Percentiles rank a stretch among this genome's conserved stretches.
Evolutionary conservation across 2,113 vertebrate genomes (phyloP).

Genomic region (Callorhinus ursinus): DNA sequence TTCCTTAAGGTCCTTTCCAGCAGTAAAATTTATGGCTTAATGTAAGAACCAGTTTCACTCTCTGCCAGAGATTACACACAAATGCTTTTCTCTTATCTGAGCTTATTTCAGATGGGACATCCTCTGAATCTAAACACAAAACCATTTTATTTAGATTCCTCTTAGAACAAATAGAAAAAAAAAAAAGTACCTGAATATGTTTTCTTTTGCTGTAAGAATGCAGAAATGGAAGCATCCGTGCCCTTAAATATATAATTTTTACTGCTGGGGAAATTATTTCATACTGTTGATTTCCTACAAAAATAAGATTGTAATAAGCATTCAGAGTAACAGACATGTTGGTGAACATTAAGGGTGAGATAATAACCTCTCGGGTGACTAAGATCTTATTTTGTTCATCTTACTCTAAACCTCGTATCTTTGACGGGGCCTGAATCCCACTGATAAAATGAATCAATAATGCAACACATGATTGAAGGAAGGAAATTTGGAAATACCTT

Average conservation of each 20-base stretch:
- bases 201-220: neutral
- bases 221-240: neutral
- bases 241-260: neutral
- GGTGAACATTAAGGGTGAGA: constrained; percentile 39
- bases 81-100: constrained; percentile 72
- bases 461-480: neutral
- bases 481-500: constrained; percentile 46
- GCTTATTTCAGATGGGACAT: constrained; percentile 42
- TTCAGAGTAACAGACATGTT: constrained; percentile 46
- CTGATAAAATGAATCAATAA: constrained; percentile 45
- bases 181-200: constrained; percentile 1
- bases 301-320: constrained; percentile 59
- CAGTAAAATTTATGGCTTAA: constrained; percentile 76
- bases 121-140: constrained; percentile 69
- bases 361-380: neutral
- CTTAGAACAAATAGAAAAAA: constrained; percentile 62
- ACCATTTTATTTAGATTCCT: constrained; percentile 67
- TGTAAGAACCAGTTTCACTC: constrained; percentile 76
- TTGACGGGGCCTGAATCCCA: neutral
- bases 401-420: fast-evolving
- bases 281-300: neutral
- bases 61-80: constrained; percentile 77
- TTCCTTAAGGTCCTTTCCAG: constrained; percentile 56
- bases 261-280: constrained; percentile 11
- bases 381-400: neutral